phyloP scores from a whole-genome alignment of 2,797 vertebrate species.

The Hydrophis major region DNA sequence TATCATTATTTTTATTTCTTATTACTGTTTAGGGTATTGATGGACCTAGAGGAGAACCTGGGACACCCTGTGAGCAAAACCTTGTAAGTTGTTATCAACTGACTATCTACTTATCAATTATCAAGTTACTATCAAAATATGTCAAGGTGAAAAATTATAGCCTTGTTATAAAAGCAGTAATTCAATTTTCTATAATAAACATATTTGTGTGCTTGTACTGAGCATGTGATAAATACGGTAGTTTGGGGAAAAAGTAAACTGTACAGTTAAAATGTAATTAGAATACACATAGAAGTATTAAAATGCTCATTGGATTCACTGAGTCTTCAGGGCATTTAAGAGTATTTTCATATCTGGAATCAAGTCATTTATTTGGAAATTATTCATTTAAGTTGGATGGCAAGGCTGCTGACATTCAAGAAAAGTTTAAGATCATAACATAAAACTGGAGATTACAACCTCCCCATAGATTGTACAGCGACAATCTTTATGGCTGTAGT shows the following conservation, averaged over 20 bases:
- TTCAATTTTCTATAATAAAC: background rate
- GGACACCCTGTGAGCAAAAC: conserved; percentile 77
- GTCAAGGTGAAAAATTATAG: background rate
- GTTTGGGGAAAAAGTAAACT: background rate
- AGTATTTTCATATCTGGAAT: background rate
- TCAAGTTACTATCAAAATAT: background rate
- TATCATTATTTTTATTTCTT: rapidly evolving
- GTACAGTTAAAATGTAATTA: background rate
- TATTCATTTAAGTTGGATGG: background rate
- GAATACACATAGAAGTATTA: background rate
- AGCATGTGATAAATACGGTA: background rate
- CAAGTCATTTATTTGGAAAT: background rate
- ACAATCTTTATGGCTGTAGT: background rate
- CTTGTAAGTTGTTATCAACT: conserved; percentile 73
- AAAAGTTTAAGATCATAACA: background rate
- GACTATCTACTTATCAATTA: rapidly evolving
- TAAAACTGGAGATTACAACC: background rate
- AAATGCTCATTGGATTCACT: background rate
- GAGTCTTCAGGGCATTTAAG: background rate
- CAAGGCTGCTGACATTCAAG: background rate
- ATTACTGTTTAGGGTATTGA: conserved; percentile 77
- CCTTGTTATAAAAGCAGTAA: background rate
- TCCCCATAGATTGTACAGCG: background rate
- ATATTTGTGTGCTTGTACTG: background rate
- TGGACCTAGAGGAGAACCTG: conserved; percentile 84